Base-by-base conservation (phyloP, 2,888 invertebrate genomes). In the Agriopis leucophaearia region DNA sequence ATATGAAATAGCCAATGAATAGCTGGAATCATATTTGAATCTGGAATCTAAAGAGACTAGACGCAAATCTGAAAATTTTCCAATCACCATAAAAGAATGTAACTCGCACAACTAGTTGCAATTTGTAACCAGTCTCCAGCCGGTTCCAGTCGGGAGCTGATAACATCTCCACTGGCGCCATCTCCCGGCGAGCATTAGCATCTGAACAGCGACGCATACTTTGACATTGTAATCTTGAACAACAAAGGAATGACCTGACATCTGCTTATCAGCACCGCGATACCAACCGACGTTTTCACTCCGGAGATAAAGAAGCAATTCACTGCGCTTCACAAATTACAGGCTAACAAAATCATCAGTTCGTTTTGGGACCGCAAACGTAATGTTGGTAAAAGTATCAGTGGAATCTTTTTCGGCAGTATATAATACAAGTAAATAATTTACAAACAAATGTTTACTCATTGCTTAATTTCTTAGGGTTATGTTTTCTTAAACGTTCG, bases 221-320 rank as follows among this genome's bases (percentile, higher is more conserved):
- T 86, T 86, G 83, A 88, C 89, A 88, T 87, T 89, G 89, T 91
- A 86, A 88, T 88, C 85, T 85, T 73, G 74, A 79, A 79, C 78
- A 85, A 89, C 91, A 91, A 91, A 89, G 86, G 85, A 86, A 79
- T 88, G 88, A 90, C 89, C 89, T 88, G 88, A 87, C 88, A 84
- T 85, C 81, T 79, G 75, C 81, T 86, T 91, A 90, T 91, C 91
- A 85, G 80, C 70, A 71, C 74, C 76, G 74, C 78, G 73, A 76
- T 74, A 78, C 81, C 74, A 81, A 77, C 76, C 76, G 76, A 77
- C 74, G 68, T 70, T 72, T 73, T 59, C 77, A 74, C 66, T 74
- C 66, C 63, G 45, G 71, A 63, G 70, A 81, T 78, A 81, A 76
- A 70, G 62, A 75, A 70, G 67, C 64, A 76, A 78, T 27, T 81